Base-by-base conservation (phyloP, 2,113 vertebrate genomes). In the Onychostoma macrolepis region DNA sequence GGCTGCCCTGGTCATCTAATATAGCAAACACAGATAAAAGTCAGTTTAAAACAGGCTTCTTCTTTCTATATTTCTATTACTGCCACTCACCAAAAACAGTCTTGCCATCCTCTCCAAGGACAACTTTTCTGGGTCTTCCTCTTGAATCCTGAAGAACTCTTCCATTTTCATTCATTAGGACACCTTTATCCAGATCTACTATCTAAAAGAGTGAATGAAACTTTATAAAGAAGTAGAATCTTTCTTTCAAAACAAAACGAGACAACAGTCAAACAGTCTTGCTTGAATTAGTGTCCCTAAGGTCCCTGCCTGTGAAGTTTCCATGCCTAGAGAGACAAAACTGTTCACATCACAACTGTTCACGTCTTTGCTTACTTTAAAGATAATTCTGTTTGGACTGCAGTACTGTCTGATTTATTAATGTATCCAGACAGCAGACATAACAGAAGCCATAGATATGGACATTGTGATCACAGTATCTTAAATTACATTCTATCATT, bases 151-250 rank as follows among this genome's bases (percentile, higher is more conserved):
- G 98, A 76, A 99, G 97, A 88, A 97, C 90, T 89, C 94, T 93
- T 90, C 98, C 98, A 91, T 98, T 97, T 80, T 95, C 94, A 28
- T 99, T 99, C 95, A 99, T 94, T 33, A 99, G 96, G 81, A 99
- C 87, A 4, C 97, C 97, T 84, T 93, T 95, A 41, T 97, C 96
- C 87, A 99, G 94, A 92, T 99, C 98, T 91, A 99, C 95, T 69
- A 99, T 93, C 98, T 99, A 85, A 84, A 76, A 41, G 80, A 80
- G 61, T 63, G 69, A 76, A 80, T 63, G 6, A 61, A 76, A 81
- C 11, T 75, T 86, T 87, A 86, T 36, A 10, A 79, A n/a, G 21
- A 41, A 24, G n/a, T 48, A 28, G 2, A 43, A 78, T 24, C 28
- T 17, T 48, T 67, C 24, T 71, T 36, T 69, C 11, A 65, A 7